Conservation (phyloP, 2,797 vertebrate genomes). For the Pogoniulus pusillus region DNA sequence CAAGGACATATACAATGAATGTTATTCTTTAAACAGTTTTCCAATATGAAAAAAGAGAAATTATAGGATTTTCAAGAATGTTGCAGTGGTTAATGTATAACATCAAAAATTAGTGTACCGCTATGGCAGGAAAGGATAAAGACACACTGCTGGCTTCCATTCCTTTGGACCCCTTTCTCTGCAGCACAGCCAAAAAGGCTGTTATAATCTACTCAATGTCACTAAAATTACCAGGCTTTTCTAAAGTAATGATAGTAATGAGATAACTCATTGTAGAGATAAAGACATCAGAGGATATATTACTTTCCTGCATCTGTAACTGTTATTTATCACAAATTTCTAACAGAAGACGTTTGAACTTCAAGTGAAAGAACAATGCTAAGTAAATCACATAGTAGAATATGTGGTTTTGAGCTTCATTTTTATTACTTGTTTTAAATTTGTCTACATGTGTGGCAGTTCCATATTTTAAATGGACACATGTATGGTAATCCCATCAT, state of each 20-base stretch:
- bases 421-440: not conserved
- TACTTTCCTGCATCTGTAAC: not conserved
- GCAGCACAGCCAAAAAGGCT: conserved; percentile 1
- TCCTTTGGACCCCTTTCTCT: conserved; percentile 27
- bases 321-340: not conserved
- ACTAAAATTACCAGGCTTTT: conserved; percentile 33
- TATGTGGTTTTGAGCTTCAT: not conserved
- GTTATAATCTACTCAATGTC: conserved; percentile 48
- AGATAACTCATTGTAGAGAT: not conserved
- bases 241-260: conserved; percentile 15
- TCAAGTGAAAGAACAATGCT: not conserved
- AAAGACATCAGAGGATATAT: not conserved
- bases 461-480: not conserved
- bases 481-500: not conserved
- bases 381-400: not conserved
- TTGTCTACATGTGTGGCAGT: not conserved
- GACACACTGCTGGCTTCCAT: not conserved
- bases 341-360: not conserved
- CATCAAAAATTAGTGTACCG: not conserved
- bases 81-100: not conserved
- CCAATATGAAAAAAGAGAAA: not conserved
- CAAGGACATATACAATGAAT: not conserved
- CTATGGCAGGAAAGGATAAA: not conserved
- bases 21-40: not conserved
- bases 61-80: not conserved